phyloP scores from a whole-genome alignment of 1,140 invertebrate genomes.

The Trichoplusia ni region DNA sequence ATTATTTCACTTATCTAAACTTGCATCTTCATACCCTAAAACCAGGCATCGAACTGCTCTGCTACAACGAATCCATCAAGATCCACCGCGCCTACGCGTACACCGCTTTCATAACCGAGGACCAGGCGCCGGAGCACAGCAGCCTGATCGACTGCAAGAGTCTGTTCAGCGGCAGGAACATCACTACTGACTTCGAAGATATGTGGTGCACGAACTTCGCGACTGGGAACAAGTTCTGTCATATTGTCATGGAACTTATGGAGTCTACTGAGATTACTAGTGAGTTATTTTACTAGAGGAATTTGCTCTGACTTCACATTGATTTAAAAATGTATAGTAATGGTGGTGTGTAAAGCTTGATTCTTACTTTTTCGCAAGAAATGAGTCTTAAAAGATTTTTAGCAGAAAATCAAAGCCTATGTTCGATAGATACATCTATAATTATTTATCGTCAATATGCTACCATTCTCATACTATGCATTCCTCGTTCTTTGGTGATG shows the following conservation, averaged over 20 bases:
- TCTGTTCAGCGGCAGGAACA: conserved; percentile 83
- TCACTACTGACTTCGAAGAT: conserved; percentile 82
- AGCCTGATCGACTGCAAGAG: conserved; percentile 61
- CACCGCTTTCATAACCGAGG: conserved; percentile 45
- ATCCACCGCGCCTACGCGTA: conserved; percentile 64
- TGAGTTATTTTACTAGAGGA: conserved; percentile 47
- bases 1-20: no score
- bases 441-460: no score
- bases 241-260: conserved; percentile 81
- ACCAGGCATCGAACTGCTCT: conserved; percentile 68
- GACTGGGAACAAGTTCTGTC: conserved; percentile 63
- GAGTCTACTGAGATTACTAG: conserved; percentile 80
- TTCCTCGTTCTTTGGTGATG: no score
- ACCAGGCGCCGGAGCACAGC: conserved; percentile 32
- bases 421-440: no score
- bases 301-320: no score
- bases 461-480: no score
- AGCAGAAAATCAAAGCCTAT: no score
- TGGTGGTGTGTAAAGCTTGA: no score
- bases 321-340: no score
- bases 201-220: conserved; percentile 84
- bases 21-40: not conserved
- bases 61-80: conserved; percentile 50
- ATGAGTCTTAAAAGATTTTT: no score
- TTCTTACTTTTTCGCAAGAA: no score